Conservation (phyloP, 92 coral and sea anemone species). For the Epizoanthus rinbou region DNA sequence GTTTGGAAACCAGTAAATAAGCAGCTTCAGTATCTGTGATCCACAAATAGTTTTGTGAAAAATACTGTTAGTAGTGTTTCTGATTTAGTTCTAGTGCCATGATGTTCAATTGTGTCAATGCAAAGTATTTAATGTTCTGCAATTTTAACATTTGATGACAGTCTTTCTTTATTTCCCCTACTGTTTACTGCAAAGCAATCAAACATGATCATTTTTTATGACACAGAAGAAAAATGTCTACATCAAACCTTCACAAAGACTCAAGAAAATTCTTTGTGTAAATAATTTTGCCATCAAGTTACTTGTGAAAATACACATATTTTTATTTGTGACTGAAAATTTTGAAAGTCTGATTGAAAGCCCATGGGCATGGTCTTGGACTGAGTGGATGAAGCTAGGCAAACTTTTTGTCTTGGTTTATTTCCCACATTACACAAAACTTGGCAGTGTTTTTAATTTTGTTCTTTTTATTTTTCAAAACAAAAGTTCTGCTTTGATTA, state of each 20-base stretch:
- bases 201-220: slow-evolving; percentile 11
- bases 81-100: slow-evolving; percentile 11
- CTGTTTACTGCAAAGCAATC: slow-evolving; percentile 13
- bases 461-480: slow-evolving; percentile 11
- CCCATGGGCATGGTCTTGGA: slow-evolving; percentile 23
- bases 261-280: slow-evolving; percentile 15
- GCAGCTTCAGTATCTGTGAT: slow-evolving; percentile 28
- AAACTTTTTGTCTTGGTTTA: no score
- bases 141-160: not conserved
- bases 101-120: slow-evolving; percentile 23
- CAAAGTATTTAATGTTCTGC: slow-evolving; percentile 22
- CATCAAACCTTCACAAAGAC: slow-evolving; percentile 18
- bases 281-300: slow-evolving; percentile 21
- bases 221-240: slow-evolving; percentile 16
- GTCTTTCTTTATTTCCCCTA: slow-evolving; percentile 16
- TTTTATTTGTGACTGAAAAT: slow-evolving; percentile 20
- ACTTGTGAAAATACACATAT: slow-evolving; percentile 21
- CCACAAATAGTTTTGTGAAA: slow-evolving; percentile 23
- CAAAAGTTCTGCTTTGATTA: slow-evolving; percentile 22
- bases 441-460: slow-evolving; percentile 15
- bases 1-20: slow-evolving; percentile 26
- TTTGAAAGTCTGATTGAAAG: slow-evolving; percentile 18
- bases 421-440: slow-evolving; percentile 16
- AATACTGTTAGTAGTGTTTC: slow-evolving; percentile 19
- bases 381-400: slow-evolving; percentile 24